Conservation (phyloP, 2,888 invertebrate species). For the Drosophila putrida region DNA sequence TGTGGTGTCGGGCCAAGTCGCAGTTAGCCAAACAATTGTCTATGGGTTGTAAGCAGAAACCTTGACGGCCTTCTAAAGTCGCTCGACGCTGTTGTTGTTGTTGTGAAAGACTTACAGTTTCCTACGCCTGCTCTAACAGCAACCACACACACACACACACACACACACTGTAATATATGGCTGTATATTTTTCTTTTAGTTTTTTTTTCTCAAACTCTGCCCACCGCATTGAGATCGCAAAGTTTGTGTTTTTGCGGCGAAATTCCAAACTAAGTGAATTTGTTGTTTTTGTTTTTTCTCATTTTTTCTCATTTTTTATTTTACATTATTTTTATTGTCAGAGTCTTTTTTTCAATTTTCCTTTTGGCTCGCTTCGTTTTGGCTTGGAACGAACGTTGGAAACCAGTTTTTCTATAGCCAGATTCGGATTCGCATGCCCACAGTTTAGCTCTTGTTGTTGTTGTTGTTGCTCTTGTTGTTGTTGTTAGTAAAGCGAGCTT, state of each 20-base stretch:
- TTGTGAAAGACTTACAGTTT: slow-evolving; percentile 72
- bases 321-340: slow-evolving; percentile 46
- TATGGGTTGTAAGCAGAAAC: slow-evolving; percentile 61
- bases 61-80: slow-evolving; percentile 74
- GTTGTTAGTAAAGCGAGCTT: slow-evolving; percentile 61
- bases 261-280: slow-evolving; percentile 81
- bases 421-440: slow-evolving; percentile 74
- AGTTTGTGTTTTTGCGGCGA: slow-evolving; percentile 64
- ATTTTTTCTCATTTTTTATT: slow-evolving; percentile 60
- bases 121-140: slow-evolving; percentile 57
- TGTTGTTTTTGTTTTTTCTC: slow-evolving; percentile 60
- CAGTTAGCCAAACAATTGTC: slow-evolving; percentile 24
- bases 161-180: neutral
- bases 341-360: slow-evolving; percentile 70
- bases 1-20: slow-evolving; percentile 7
- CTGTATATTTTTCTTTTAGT: slow-evolving; percentile 12
- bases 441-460: slow-evolving; percentile 51
- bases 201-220: slow-evolving; percentile 39
- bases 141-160: slow-evolving; percentile 39
- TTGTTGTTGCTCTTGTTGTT: slow-evolving; percentile 28
- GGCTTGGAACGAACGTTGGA: slow-evolving; percentile 64
- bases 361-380: slow-evolving; percentile 74
- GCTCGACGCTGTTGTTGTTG: slow-evolving; percentile 38
- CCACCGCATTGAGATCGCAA: slow-evolving; percentile 56
- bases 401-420: slow-evolving; percentile 76